phyloP scores from a whole-genome alignment of 2,888 invertebrate species.

The Drosophila algonquin region DNA sequence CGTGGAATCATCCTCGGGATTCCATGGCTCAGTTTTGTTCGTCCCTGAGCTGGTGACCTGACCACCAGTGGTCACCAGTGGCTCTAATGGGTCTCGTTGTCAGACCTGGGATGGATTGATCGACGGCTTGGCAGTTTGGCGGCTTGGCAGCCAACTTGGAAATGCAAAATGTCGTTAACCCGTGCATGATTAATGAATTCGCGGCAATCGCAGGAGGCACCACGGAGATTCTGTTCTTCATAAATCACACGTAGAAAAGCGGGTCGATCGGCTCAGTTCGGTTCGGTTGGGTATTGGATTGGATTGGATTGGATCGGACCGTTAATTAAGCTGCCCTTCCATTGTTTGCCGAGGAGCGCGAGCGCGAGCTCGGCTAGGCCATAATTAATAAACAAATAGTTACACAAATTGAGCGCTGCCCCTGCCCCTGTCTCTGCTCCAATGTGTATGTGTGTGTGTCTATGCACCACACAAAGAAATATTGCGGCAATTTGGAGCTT shows the following conservation, averaged over 20 bases:
- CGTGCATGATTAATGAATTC: slow-evolving; percentile 73
- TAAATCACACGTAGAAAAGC: slow-evolving; percentile 67
- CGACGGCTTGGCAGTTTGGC: slow-evolving; percentile 5
- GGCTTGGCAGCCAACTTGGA: not conserved
- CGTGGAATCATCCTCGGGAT: not conserved
- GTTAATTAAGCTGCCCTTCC: slow-evolving; percentile 62
- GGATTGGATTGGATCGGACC: slow-evolving; percentile 31
- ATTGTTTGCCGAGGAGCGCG: slow-evolving; percentile 32
- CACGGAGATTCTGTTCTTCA: slow-evolving; percentile 47
- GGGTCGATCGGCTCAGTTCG: slow-evolving; percentile 52
- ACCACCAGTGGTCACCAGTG: not conserved
- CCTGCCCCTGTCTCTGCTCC: no score
- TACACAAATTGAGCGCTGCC: slow-evolving; percentile 50
- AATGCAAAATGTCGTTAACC: slow-evolving; percentile 66
- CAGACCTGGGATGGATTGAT: slow-evolving; percentile 37
- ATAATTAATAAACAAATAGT: slow-evolving; percentile 77
- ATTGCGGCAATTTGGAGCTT: slow-evolving; percentile 61
- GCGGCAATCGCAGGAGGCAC: slow-evolving; percentile 59
- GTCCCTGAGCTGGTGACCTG: not conserved
- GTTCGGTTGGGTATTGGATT: not conserved
- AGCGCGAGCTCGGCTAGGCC: slow-evolving; percentile 16
- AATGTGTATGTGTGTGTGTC: not conserved
- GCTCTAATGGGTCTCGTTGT: not conserved
- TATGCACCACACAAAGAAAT: slow-evolving; percentile 44
- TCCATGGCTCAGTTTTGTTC: not conserved